phyloP scores from a whole-genome alignment of 2,888 invertebrate genomes.

The Dryadula phaetusa region DNA sequence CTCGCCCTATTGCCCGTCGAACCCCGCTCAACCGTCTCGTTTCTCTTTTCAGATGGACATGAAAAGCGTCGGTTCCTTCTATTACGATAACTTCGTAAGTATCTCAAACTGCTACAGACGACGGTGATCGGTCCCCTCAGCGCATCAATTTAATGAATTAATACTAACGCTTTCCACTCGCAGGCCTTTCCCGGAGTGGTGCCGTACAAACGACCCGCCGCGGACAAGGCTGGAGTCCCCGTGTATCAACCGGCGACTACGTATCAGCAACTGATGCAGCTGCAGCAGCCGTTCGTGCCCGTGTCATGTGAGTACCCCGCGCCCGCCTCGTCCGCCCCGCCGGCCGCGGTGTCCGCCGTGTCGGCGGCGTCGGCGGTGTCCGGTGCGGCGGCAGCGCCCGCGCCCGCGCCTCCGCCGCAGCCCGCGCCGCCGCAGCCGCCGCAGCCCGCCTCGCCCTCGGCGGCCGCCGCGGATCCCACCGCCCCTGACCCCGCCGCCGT shows the following conservation, averaged over 20 bases:
- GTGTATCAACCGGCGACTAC: conserved; percentile 97
- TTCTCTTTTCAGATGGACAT: conserved; percentile 95
- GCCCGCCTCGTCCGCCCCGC: conserved; percentile 87
- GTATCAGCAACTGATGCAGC: conserved; percentile 97
- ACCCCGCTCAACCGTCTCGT: conserved; percentile 73
- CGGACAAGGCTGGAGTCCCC: conserved; percentile 98
- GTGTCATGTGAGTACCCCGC: conserved; percentile 99
- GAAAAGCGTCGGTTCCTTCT: conserved; percentile 97
- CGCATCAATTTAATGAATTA: conserved; percentile 25
- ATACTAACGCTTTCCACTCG: conserved; percentile 46
- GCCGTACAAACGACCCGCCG: conserved; percentile 97
- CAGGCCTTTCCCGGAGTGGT: conserved; percentile 98
- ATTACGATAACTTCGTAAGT: conserved; percentile 98
- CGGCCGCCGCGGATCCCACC: conserved; percentile 45
- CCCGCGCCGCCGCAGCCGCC: conserved; percentile 68
- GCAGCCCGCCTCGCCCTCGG: conserved; percentile 46
- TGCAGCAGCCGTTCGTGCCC: conserved; percentile 98
- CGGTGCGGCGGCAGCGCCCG: conserved; percentile 56
- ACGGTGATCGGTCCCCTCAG: conserved; percentile 24
- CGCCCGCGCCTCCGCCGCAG: conserved; percentile 66
- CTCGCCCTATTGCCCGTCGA: conserved; percentile 53
- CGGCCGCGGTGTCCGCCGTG: conserved; percentile 70
- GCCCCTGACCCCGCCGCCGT: conserved; percentile 86
- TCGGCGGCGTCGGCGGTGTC: conserved; percentile 53
- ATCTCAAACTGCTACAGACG: conserved; percentile 57